Percentiles rank a stretch among this genome's conserved stretches.
Conservation (phyloP, 2,113 vertebrate genomes). For the Leucopsar rothschildi region DNA sequence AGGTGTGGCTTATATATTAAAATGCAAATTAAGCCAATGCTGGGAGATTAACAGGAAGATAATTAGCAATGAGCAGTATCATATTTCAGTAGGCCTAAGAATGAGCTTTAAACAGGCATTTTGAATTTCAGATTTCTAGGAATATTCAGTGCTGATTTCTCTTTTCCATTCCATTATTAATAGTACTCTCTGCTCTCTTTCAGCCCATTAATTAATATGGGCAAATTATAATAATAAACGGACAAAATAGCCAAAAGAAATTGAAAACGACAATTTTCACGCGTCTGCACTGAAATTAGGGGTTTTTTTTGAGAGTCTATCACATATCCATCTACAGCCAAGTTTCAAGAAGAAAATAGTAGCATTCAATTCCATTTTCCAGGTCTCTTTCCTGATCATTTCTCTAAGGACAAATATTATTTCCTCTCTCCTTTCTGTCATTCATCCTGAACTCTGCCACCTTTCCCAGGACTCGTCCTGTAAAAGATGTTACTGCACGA, state of each 20-base stretch:
- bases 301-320: not conserved
- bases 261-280: not conserved
- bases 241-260: not conserved
- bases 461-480: not conserved
- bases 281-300: not conserved
- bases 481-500: not conserved
- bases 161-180: not conserved
- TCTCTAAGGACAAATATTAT: not conserved
- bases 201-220: not conserved
- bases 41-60: not conserved
- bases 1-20: not conserved
- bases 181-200: not conserved
- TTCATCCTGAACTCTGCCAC: not conserved
- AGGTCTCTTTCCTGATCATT: not conserved
- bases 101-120: not conserved
- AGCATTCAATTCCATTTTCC: not conserved
- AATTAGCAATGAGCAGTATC: not conserved
- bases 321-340: not conserved
- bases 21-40: not conserved
- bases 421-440: not conserved
- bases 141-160: not conserved
- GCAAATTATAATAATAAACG: not conserved
- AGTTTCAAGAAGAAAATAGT: not conserved
- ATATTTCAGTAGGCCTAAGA: not conserved
- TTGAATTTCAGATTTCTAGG: not conserved